phyloP scores from a whole-genome alignment of 1,140 invertebrate genomes.

The Drosophila lowei region DNA sequence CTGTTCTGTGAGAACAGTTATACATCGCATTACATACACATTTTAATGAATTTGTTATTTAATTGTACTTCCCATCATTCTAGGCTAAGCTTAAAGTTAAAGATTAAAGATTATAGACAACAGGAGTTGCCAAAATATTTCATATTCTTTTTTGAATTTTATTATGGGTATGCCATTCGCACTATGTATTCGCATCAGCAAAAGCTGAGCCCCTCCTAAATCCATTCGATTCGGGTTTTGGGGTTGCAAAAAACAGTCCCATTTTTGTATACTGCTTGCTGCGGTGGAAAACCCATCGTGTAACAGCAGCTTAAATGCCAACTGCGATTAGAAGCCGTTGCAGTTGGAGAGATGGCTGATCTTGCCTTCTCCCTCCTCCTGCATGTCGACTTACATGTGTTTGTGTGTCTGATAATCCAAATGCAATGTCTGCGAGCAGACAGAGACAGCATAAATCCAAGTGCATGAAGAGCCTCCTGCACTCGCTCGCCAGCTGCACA shows the following conservation, averaged over 20 bases:
- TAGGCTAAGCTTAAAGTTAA: constrained; percentile 46
- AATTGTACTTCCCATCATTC: constrained; percentile 41
- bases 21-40: neutral
- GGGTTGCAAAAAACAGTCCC: too few species aligned
- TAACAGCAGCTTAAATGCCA: too few species aligned
- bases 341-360: too few species aligned
- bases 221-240: too few species aligned
- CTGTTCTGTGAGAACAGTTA: constrained; percentile 9
- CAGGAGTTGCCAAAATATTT: constrained; percentile 14
- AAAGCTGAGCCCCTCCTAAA: too few species aligned
- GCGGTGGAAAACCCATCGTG: too few species aligned
- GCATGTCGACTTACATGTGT: constrained; percentile 3
- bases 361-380: neutral
- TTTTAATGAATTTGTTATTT: constrained; percentile 60
- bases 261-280: too few species aligned
- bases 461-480: constrained; percentile 16
- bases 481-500: constrained; percentile 34
- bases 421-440: constrained; percentile 5
- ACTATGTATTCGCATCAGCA: too few species aligned
- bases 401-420: constrained; percentile 32
- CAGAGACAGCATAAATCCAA: constrained; percentile 23
- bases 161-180: too few species aligned
- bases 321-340: too few species aligned
- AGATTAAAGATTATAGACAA: constrained; percentile 13
- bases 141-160: neutral